Evolutionary conservation across 2,797 vertebrate genomes (phyloP), one percentile per base, ranked within the genome.

Genomic region (Chelonia mydas): DNA sequence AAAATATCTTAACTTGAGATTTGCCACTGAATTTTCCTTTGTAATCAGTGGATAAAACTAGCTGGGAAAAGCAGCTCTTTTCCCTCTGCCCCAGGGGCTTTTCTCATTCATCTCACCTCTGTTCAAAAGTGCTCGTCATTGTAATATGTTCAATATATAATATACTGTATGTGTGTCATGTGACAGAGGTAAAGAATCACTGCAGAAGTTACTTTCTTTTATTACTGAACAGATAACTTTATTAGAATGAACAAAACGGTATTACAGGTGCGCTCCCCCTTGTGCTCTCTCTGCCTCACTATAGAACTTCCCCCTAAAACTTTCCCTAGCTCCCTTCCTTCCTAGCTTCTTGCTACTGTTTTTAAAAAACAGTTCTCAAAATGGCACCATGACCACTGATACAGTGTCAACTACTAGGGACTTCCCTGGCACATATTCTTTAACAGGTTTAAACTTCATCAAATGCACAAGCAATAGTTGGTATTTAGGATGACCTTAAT

Each of bases 61-160:
- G 89, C 88, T 80, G 50, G 50, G 77, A 57, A 92, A 90, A 97
- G 76, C 86, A 95, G 92, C 85, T 94, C 51, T 88, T 95, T 87
- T 79, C 84, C 80, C 92, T 93, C 90, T 92, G 4, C 59, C 54
- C 94, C 57, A 47, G 82, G 59, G 72, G 93, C 80, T 88, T 96
- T 94, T 97, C 90, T 90, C 93, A 94, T 92, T 95, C 94, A 95
- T 87, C 90, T 94, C 59, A 86, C 90, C 89, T 92, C 86, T 95
- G 89, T 94, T 95, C 93, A 89, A 95, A 95, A 96, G 90, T 91
- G 95, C 95, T 90, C 97, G 93, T 94, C 33, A 27, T 91, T 92
- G 50, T 76, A 91, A 80, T 95, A 94, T 95, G 92, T 96, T 96
- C 91, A 93, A 93, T 78, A 79, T 81, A 83, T 89, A 31, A 55